Conservation (phyloP, 2,113 vertebrate species). For the Synchiropus splendidus region DNA sequence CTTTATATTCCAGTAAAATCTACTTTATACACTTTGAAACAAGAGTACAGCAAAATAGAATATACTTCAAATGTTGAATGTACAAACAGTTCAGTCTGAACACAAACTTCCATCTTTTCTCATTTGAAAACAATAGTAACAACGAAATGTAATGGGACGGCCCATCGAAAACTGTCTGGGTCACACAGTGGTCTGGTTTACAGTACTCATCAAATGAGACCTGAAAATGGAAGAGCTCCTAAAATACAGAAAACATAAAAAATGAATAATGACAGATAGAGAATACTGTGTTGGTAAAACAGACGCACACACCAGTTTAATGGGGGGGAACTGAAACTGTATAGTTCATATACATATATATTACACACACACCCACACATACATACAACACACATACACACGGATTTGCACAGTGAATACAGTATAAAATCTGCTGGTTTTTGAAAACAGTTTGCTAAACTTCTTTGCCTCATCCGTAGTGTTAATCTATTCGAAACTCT, state of each 20-base stretch:
- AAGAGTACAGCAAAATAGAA: slow-evolving; percentile 99
- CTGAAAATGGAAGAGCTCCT: no score
- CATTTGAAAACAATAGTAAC: neutral
- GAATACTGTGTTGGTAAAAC: slow-evolving; percentile 72
- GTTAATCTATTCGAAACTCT: neutral
- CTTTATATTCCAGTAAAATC: slow-evolving; percentile 78
- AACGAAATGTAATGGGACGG: neutral
- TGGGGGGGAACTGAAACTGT: neutral
- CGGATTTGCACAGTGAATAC: slow-evolving; percentile 80
- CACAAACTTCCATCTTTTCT: slow-evolving; percentile 70
- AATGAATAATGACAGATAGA: slow-evolving; percentile 22
- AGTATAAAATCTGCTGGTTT: slow-evolving; percentile 46
- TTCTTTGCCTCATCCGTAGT: neutral
- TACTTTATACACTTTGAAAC: slow-evolving; percentile 99
- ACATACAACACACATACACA: slow-evolving; percentile 34
- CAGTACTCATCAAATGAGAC: neutral
- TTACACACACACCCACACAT: slow-evolving; percentile 16
- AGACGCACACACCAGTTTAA: slow-evolving; percentile 42
- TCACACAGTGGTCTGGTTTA: neutral
- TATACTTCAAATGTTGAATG: slow-evolving; percentile 99
- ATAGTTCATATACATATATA: slow-evolving; percentile 1
- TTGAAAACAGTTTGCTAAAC: neutral
- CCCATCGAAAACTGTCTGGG: no score
- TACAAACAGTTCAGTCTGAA: slow-evolving; percentile 97
- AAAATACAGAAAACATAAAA: slow-evolving; percentile 18